These are phyloP conservation scores for Furcifer pardalis DNA, from an alignment of 2,797 vertebrate species.

Conservation along the genomic window DNA sequence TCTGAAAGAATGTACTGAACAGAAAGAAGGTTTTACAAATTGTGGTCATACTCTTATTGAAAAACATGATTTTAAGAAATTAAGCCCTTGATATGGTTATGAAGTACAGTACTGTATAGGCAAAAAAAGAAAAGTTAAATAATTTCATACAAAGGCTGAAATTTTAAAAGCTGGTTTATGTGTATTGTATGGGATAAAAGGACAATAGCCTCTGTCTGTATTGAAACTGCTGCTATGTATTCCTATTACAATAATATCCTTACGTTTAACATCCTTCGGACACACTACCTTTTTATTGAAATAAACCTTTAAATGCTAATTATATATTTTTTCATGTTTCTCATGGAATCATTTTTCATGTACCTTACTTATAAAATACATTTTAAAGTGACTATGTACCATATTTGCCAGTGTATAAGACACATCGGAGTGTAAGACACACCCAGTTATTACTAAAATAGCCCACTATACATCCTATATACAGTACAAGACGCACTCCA, in stretches of 20 bases:
- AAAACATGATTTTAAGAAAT: neutral
- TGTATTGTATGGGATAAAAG: neutral
- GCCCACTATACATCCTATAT: too few relatives aligned
- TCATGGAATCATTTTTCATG: constrained; percentile 6
- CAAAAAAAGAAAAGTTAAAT: neutral
- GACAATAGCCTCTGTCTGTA: constrained; percentile 32
- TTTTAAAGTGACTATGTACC: fast-evolving
- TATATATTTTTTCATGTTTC: neutral
- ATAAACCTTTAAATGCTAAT: neutral
- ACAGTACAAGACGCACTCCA: too few relatives aligned
- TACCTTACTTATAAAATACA: neutral
- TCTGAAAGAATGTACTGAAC: neutral
- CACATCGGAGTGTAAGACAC: too few relatives aligned
- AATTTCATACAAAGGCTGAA: neutral
- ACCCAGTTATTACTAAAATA: too few relatives aligned
- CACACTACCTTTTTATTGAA: neutral
- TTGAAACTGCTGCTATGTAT: constrained; percentile 5
- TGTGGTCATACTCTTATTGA: neutral
- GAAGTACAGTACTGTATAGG: neutral
- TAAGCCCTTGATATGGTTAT: neutral
- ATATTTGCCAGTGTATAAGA: too few relatives aligned
- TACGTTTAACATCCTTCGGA: neutral
- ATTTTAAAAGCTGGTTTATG: neutral
- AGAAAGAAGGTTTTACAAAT: neutral
- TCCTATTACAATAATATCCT: constrained; percentile 3